Percentiles rank a stretch among this genome's conserved stretches.
phyloP scores from a whole-genome alignment of 2,797 vertebrate species.

The Danio tinwini region DNA sequence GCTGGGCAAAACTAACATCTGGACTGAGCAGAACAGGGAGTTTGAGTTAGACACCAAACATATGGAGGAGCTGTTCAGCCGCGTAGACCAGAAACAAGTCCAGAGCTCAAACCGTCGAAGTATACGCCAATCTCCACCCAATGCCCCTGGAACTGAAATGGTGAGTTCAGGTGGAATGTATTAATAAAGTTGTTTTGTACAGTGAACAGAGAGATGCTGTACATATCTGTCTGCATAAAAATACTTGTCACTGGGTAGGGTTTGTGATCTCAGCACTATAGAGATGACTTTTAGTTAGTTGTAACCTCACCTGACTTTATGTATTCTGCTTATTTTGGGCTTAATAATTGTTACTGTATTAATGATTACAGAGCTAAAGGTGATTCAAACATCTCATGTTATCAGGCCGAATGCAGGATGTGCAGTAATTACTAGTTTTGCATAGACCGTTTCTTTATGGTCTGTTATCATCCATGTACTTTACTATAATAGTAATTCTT shows the following conservation, averaged over 20 bases:
- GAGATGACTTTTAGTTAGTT: background rate
- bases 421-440: background rate
- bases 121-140: conserved; percentile 60
- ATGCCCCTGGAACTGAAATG: conserved; percentile 61
- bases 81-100: conserved; percentile 63
- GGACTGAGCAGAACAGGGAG: conserved; percentile 75
- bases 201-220: background rate
- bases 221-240: background rate
- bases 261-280: background rate
- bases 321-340: background rate
- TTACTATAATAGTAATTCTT: background rate
- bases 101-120: conserved; percentile 64
- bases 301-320: background rate
- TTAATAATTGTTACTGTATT: background rate
- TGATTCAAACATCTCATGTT: background rate
- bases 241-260: background rate
- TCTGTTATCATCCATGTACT: conserved; percentile 7
- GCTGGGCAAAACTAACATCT: conserved; percentile 80
- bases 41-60: conserved; percentile 79
- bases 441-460: conserved; percentile 41
- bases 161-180: conserved; percentile 63
- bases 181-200: background rate
- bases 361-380: background rate
- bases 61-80: conserved; percentile 86
- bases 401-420: background rate